Conservation (phyloP, 2,797 vertebrate genomes). For the Acanthurus tractus region DNA sequence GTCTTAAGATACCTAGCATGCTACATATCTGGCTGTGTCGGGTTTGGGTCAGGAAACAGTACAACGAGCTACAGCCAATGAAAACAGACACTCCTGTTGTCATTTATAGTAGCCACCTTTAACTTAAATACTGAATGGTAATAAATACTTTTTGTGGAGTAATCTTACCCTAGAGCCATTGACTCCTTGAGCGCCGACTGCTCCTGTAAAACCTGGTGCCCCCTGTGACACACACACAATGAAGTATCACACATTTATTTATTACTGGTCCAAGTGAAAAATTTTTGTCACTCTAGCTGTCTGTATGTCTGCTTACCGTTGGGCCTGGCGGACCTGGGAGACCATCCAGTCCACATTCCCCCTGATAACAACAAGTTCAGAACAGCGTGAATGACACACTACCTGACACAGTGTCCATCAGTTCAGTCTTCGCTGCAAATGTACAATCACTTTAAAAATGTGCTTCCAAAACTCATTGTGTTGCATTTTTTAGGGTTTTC, state of each 20-base stretch:
- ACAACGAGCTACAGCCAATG: no score
- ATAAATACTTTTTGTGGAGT: background rate
- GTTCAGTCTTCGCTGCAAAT: background rate
- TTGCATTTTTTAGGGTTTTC: no score
- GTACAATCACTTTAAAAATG: background rate
- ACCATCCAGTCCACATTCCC: conserved; percentile 81
- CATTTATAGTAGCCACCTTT: no score
- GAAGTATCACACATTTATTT: no score
- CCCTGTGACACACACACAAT: conserved; percentile 79
- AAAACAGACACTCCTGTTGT: no score
- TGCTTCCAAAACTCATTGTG: no score
- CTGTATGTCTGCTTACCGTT: conserved; percentile 64
- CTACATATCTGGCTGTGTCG: no score
- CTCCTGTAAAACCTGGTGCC: conserved; percentile 83
- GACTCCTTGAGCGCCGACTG: conserved; percentile 83
- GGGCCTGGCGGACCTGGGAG: conserved; percentile 74
- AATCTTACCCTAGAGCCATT: conserved; percentile 90
- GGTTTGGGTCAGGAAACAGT: no score
- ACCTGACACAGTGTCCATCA: background rate
- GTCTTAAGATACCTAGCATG: no score
- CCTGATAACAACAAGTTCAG: conserved; percentile 68
- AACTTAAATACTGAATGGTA: no score
- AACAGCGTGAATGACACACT: background rate
- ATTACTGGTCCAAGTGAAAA: background rate
- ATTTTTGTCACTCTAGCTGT: background rate